Conservation (phyloP, 1,140 invertebrate species). For the Brachionus asplanchnoidis region DNA sequence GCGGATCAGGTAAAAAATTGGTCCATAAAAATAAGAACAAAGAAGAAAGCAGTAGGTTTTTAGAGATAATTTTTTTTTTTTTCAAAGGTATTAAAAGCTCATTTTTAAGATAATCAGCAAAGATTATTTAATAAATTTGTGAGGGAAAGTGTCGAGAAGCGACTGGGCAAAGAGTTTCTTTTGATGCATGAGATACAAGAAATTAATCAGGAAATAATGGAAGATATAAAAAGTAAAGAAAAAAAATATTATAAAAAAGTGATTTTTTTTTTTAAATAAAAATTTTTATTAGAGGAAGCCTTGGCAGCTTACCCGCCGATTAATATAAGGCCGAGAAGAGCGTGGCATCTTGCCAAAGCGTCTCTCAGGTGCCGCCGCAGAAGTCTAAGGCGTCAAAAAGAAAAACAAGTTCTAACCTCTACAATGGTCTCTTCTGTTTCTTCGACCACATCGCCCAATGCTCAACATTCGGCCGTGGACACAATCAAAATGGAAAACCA, state of each 20-base stretch:
- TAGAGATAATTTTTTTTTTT: not conserved
- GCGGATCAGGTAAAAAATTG: not conserved
- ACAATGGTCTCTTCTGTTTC: not conserved
- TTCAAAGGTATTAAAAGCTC: not conserved
- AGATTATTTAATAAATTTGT: conserved; percentile 35
- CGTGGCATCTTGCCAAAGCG: conserved; percentile 28
- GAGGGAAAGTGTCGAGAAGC: not conserved
- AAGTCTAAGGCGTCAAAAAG: conserved; percentile 10
- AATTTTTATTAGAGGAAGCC: conserved; percentile 1
- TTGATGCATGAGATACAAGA: conserved; percentile 22
- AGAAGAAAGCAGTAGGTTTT: conserved; percentile 26
- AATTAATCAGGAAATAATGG: conserved; percentile 32
- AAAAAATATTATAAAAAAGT: not conserved
- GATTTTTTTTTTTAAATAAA: not conserved
- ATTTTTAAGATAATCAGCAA: conserved; percentile 29
- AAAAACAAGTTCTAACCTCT: conserved; percentile 5
- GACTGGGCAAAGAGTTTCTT: conserved; percentile 14
- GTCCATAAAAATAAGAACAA: not conserved
- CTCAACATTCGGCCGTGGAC: not conserved
- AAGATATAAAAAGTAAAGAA: conserved; percentile 14
- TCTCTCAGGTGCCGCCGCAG: not conserved
- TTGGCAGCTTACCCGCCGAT: not conserved
- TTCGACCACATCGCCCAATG: not conserved
- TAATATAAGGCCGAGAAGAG: conserved; percentile 1
- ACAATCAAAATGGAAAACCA: conserved; percentile 1